Evolutionary conservation across 2,888 invertebrate genomes (phyloP).

Genomic region (Eupithecia subfuscata): DNA sequence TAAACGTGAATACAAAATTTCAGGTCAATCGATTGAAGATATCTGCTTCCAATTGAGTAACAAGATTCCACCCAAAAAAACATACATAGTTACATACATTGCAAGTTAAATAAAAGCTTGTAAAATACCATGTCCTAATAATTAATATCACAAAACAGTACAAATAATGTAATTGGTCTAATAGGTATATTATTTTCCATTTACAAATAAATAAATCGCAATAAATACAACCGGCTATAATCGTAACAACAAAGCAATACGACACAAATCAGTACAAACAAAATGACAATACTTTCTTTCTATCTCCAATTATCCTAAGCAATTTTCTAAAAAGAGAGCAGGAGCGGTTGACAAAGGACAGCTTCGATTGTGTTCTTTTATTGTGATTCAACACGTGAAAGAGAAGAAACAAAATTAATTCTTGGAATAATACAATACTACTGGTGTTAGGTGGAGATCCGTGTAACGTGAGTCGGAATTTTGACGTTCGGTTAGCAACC

Average conservation of each 20-base stretch:
- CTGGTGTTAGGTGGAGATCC: neutral
- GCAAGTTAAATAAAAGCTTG: too few species aligned
- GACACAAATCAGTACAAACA: conserved; percentile 8
- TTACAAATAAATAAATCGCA: neutral
- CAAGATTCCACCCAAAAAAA: too few species aligned
- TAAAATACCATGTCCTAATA: too few species aligned
- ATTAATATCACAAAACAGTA: too few species aligned
- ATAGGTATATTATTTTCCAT: neutral
- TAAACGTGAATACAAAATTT: too few species aligned
- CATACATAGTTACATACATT: too few species aligned
- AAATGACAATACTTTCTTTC: conserved; percentile 38
- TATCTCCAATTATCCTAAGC: conserved; percentile 23
- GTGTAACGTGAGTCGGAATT: too few species aligned
- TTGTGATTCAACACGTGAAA: neutral
- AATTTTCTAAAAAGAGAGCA: conserved; percentile 7
- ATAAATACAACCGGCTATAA: neutral
- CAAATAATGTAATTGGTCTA: neutral
- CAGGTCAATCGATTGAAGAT: too few species aligned
- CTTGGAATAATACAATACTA: neutral
- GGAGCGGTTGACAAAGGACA: neutral
- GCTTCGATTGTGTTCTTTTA: neutral
- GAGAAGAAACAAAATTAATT: conserved; percentile 2
- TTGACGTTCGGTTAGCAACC: too few species aligned
- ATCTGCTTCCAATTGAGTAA: too few species aligned
- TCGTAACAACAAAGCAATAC: neutral